A percentile compares a stretch with the other conserved stretches of the same genome.
These are phyloP conservation scores for Sternarchorhynchus goeldii DNA, from an alignment of 2,797 vertebrate species.

Conservation along the genomic window DNA sequence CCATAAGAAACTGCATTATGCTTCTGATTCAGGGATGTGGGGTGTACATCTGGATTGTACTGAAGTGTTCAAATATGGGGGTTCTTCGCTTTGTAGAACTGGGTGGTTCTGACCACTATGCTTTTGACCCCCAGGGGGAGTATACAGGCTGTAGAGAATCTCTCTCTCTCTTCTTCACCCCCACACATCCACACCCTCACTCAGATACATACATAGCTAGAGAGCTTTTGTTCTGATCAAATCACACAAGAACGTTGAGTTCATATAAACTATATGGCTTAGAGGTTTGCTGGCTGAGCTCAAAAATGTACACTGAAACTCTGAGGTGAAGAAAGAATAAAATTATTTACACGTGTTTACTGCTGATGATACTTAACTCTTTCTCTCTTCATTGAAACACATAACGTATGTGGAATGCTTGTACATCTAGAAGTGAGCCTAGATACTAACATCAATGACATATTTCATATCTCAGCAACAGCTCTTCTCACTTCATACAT, in stretches of 20 bases:
- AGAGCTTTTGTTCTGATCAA: neutral
- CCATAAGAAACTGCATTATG: constrained; percentile 19
- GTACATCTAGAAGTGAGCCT: no score
- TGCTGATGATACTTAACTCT: no score
- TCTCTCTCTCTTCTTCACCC: neutral
- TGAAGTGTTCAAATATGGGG: neutral
- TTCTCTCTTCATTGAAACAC: no score
- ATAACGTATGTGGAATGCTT: neutral
- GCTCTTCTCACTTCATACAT: no score
- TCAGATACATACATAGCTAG: neutral
- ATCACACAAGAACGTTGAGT: neutral
- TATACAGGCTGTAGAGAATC: no score
- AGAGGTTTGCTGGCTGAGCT: neutral
- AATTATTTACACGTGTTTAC: no score
- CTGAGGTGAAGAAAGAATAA: no score
- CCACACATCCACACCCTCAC: constrained; percentile 1
- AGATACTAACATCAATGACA: no score
- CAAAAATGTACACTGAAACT: no score
- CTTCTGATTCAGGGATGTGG: constrained; percentile 18
- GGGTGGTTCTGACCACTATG: constrained; percentile 29
- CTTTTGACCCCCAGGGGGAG: no score
- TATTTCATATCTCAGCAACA: neutral
- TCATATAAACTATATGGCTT: neutral
- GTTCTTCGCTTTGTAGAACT: neutral
- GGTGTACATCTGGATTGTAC: neutral